Conservation (phyloP, 2,113 vertebrate species). For the Suncus etruscus region DNA sequence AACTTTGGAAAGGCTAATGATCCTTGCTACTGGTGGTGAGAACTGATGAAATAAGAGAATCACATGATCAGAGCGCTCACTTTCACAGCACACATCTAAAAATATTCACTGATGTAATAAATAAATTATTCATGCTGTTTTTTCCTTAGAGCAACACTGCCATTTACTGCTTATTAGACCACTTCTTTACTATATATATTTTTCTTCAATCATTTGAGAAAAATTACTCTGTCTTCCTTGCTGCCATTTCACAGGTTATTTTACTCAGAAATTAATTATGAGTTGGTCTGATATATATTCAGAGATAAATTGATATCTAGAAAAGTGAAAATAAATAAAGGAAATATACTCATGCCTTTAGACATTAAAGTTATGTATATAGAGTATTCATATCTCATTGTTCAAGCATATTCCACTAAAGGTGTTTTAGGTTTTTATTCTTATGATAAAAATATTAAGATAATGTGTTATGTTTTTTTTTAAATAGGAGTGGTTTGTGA, state of each 20-base stretch:
- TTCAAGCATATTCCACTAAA: conserved; percentile 77
- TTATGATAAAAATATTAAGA: conserved; percentile 50
- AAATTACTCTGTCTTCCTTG: conserved; percentile 55
- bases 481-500: too few relatives aligned
- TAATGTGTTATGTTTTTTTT: conserved; percentile 45
- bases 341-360: conserved; percentile 69
- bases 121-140: conserved; percentile 80
- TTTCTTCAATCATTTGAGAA: conserved; percentile 57
- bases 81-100: conserved; percentile 47
- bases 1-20: conserved; percentile 27
- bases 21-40: conserved; percentile 1
- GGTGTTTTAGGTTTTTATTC: conserved; percentile 72
- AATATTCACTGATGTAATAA: conserved; percentile 30
- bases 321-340: conserved; percentile 73
- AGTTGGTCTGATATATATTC: conserved; percentile 68
- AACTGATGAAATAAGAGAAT: conserved; percentile 17
- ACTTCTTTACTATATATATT: not conserved
- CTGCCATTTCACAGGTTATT: conserved; percentile 68
- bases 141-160: conserved; percentile 69
- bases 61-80: not conserved
- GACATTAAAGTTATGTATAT: conserved; percentile 79
- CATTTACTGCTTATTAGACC: conserved; percentile 28
- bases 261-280: conserved; percentile 81
- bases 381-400: conserved; percentile 73
- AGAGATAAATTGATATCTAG: conserved; percentile 52